A percentile compares a stretch with the other conserved stretches of the same genome.
Evolutionary conservation across 2,797 vertebrate species (phyloP).

Genomic region (Lindbergichthys nudifrons): DNA sequence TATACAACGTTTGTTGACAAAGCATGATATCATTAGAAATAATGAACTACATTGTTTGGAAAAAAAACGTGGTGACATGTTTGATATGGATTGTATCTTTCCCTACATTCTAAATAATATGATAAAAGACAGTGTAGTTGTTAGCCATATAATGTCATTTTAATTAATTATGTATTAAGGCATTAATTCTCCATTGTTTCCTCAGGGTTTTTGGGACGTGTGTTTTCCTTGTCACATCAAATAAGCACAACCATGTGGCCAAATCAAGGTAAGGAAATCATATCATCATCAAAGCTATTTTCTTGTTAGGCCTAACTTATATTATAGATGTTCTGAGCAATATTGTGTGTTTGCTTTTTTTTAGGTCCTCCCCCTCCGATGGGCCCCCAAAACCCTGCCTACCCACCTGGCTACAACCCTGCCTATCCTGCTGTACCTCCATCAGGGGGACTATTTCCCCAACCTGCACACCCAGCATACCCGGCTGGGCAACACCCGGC

Average conservation of each 20-base stretch:
- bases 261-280: constrained; percentile 76
- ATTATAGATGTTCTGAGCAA: not conserved
- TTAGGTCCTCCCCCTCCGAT: constrained; percentile 72
- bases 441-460: constrained; percentile 72
- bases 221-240: constrained; percentile 4
- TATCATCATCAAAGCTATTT: not conserved
- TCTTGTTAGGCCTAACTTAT: not conserved
- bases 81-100: not conserved
- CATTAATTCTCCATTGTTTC: constrained; percentile 16
- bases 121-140: not conserved
- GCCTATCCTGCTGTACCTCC: constrained; percentile 53
- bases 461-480: constrained; percentile 54
- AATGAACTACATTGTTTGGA: too few relatives aligned
- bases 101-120: not conserved
- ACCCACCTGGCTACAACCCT: constrained; percentile 75
- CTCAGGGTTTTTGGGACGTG: constrained; percentile 26
- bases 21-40: too few relatives aligned
- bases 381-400: constrained; percentile 77
- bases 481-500: constrained; percentile 50
- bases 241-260: constrained; percentile 76
- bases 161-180: not conserved
- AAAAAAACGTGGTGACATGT: not conserved
- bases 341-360: constrained; percentile 16
- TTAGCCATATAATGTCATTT: not conserved
- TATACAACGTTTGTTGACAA: too few relatives aligned